These are phyloP conservation scores for Hippocampus zosterae DNA, from an alignment of 2,113 vertebrate species.

Conservation along the genomic window DNA sequence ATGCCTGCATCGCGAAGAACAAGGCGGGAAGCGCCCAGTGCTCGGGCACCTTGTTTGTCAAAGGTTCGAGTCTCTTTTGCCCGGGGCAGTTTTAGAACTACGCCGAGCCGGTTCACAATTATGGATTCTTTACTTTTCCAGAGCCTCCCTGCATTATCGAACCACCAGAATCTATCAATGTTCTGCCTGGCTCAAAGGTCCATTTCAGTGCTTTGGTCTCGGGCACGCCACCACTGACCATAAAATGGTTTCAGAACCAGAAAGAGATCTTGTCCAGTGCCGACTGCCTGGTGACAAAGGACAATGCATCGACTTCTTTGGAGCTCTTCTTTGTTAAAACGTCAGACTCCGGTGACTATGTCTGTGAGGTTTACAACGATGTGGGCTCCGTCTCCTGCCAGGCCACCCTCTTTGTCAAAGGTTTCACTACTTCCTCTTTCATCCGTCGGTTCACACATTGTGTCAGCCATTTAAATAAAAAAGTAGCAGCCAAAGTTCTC, in stretches of 20 bases:
- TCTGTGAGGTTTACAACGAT: conserved; percentile 91
- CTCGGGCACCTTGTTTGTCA: conserved; percentile 85
- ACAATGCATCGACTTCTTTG: conserved; percentile 82
- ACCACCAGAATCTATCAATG: conserved; percentile 86
- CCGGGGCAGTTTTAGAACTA: neutral
- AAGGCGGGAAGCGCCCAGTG: conserved; percentile 89
- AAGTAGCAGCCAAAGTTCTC: neutral
- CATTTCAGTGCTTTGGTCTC: conserved; percentile 83
- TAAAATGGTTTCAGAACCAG: conserved; percentile 94
- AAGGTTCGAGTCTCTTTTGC: conserved; percentile 78
- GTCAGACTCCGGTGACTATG: conserved; percentile 86
- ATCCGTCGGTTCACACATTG: conserved; percentile 11
- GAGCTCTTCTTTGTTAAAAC: conserved; percentile 87
- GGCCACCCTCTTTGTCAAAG: conserved; percentile 91
- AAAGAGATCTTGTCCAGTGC: conserved; percentile 84
- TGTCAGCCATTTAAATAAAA: neutral
- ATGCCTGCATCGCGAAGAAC: conserved; percentile 90
- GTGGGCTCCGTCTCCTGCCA: conserved; percentile 87
- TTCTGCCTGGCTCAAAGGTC: conserved; percentile 85
- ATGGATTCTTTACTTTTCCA: conserved; percentile 47
- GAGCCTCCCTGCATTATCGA: conserved; percentile 90
- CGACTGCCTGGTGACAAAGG: conserved; percentile 83
- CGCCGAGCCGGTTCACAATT: neutral
- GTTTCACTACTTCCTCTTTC: conserved; percentile 60
- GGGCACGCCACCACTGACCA: conserved; percentile 85